Evolutionary conservation across 2,888 invertebrate genomes (phyloP).

Genomic region (Dermolepida albohirtum): DNA sequence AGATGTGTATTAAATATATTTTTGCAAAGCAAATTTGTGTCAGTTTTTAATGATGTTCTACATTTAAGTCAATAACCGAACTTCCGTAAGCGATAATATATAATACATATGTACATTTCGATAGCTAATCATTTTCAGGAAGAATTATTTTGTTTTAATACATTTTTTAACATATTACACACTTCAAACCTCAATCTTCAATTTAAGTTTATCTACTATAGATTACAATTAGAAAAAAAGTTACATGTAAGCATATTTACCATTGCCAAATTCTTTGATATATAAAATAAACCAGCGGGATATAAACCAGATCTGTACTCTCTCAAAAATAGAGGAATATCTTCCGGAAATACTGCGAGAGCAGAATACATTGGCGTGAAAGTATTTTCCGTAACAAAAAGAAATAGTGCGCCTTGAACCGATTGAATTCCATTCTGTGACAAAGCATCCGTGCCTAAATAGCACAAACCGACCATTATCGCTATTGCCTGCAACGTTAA

Average conservation of each 20-base stretch:
- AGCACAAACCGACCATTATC: constrained; percentile 86
- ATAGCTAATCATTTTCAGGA: too few relatives aligned
- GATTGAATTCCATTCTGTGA: constrained; percentile 89
- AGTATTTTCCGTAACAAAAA: constrained; percentile 90
- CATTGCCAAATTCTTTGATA: constrained; percentile 83
- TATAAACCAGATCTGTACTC: constrained; percentile 88
- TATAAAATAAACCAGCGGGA: constrained; percentile 81
- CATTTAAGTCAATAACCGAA: too few relatives aligned
- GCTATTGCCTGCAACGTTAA: constrained; percentile 72
- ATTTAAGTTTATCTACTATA: too few relatives aligned
- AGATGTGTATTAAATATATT: too few relatives aligned
- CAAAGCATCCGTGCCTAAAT: constrained; percentile 77
- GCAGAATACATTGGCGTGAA: constrained; percentile 94
- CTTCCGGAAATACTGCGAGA: constrained; percentile 83
- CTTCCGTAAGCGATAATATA: too few relatives aligned
- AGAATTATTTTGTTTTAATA: too few relatives aligned
- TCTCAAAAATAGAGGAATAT: constrained; percentile 82
- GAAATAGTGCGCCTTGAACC: constrained; percentile 88
- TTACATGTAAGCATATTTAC: constrained; percentile 66
- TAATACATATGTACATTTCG: too few relatives aligned
- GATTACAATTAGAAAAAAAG: background rate
- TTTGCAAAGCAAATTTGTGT: too few relatives aligned
- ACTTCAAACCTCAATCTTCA: too few relatives aligned
- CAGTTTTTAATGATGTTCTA: too few relatives aligned
- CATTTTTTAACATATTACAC: too few relatives aligned